Conservation (phyloP, 2,113 vertebrate species). For the Callipepla squamata region DNA sequence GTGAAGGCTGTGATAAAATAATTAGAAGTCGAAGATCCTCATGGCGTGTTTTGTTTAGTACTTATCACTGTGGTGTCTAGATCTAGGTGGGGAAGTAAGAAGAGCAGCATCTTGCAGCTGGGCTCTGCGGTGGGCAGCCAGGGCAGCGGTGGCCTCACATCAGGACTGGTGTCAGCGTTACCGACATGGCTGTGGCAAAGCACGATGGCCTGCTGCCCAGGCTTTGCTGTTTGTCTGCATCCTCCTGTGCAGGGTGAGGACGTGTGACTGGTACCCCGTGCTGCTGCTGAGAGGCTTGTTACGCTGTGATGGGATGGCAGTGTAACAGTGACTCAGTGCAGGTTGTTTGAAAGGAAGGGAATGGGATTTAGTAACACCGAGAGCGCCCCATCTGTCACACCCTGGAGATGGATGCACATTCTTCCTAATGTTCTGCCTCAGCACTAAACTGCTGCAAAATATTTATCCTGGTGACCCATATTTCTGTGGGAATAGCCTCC, state of each 20-base stretch:
- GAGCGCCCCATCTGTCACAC: background rate
- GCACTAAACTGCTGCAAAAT: background rate
- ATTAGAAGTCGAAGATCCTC: conserved; percentile 55
- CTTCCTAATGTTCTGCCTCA: conserved; percentile 13
- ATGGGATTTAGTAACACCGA: conserved; percentile 30
- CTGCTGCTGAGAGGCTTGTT: background rate
- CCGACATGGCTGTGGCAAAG: background rate
- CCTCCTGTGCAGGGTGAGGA: background rate
- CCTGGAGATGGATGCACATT: background rate
- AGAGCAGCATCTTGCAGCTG: background rate
- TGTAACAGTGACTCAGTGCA: conserved; percentile 33
- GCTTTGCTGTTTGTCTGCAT: background rate
- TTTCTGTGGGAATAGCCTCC: conserved; percentile 10
- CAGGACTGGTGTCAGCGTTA: background rate
- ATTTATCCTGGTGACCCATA: background rate
- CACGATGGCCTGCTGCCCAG: background rate
- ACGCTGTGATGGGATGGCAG: background rate
- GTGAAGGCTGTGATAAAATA: conserved; percentile 60
- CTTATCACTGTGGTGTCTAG: background rate
- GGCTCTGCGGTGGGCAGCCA: background rate
- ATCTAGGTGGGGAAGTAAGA: background rate
- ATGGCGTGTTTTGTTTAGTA: conserved; percentile 24
- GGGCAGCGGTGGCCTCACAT: background rate
- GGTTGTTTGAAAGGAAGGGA: conserved; percentile 9
- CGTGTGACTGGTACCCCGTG: background rate